These are phyloP conservation scores for Helicoverpa assulta DNA, from an alignment of 2,888 invertebrate species.

Conservation along the genomic window DNA sequence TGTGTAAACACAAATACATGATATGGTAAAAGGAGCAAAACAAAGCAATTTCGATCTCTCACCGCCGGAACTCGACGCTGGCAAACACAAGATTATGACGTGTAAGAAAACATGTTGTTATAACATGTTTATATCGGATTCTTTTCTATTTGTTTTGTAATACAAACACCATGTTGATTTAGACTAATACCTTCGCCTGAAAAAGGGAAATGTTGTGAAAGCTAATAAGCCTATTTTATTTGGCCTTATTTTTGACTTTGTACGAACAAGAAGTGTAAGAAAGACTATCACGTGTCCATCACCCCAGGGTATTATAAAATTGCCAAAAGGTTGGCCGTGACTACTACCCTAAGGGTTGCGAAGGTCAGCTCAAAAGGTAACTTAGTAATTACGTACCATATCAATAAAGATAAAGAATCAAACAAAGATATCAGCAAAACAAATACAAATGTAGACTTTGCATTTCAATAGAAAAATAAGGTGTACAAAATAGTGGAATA, in stretches of 20 bases:
- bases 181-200: background rate
- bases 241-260: background rate
- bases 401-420: background rate
- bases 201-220: background rate
- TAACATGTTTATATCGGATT: constrained; percentile 76
- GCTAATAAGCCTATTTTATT: background rate
- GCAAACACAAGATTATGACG: constrained; percentile 83
- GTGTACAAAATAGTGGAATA: constrained; percentile 17
- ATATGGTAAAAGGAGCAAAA: constrained; percentile 73
- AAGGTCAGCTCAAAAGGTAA: constrained; percentile 38
- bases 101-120: constrained; percentile 81
- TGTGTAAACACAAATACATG: constrained; percentile 45
- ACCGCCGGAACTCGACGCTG: constrained; percentile 71
- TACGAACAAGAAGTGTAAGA: constrained; percentile 15
- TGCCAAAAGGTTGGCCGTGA: constrained; percentile 47
- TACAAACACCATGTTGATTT: constrained; percentile 62
- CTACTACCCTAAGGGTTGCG: constrained; percentile 50
- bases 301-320: constrained; percentile 39
- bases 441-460: constrained; percentile 11
- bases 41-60: constrained; percentile 82
- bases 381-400: constrained; percentile 20
- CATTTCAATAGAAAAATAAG: constrained; percentile 21
- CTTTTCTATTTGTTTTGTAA: constrained; percentile 70
- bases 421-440: background rate
- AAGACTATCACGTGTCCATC: constrained; percentile 4